phyloP scores from a whole-genome alignment of 2,888 invertebrate genomes.

The Lasiommata megera region DNA sequence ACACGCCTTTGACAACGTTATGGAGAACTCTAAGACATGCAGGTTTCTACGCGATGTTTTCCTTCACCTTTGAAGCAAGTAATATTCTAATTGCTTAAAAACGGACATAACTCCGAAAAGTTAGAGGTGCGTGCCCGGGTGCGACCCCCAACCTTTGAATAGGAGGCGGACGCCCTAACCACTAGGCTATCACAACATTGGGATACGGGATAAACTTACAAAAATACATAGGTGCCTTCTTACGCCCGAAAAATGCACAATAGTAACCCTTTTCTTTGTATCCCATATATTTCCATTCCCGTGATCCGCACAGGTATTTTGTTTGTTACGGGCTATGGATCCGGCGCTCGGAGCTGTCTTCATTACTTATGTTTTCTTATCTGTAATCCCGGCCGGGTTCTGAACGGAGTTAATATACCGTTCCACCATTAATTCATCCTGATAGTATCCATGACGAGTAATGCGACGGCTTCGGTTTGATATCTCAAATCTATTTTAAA shows the following conservation, averaged over 20 bases:
- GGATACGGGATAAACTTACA: no score
- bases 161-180: no score
- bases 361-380: constrained; percentile 28
- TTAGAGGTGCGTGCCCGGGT: no score
- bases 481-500: background rate
- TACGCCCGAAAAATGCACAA: background rate
- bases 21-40: no score
- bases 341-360: constrained; percentile 14
- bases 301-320: constrained; percentile 6
- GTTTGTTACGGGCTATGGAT: background rate
- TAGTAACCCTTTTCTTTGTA: background rate
- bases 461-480: constrained; percentile 12
- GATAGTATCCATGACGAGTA: constrained; percentile 23
- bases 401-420: constrained; percentile 28
- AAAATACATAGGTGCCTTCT: no score
- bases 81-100: no score
- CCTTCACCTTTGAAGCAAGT: no score
- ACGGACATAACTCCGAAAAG: no score
- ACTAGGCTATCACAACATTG: no score
- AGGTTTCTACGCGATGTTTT: no score
- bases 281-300: background rate
- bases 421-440: constrained; percentile 22
- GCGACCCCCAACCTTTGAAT: no score
- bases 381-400: constrained; percentile 16
- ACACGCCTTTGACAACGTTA: no score